Evolutionary conservation across 2,888 invertebrate genomes (phyloP), one percentile per base, ranked within the genome.

Genomic region (Drosophila infuscata): DNA sequence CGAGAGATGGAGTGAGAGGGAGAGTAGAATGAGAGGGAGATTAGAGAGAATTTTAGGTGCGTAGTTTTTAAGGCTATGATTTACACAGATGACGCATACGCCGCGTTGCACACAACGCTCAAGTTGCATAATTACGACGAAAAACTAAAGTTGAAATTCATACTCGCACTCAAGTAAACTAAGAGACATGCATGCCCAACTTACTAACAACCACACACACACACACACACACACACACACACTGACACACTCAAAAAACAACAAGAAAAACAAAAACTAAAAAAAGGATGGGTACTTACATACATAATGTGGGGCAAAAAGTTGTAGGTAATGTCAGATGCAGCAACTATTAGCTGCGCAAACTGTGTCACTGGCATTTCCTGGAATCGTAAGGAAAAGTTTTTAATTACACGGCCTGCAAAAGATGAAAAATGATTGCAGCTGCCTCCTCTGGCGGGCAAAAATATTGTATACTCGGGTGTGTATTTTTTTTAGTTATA

Each of bases 161-260:
- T 87, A 88, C 89, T 88, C 87, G 89, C 89, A 87, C 87, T 81
- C 79, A 84, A 87, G 81, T 81, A 87, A 88, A 84, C 80, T 72
- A 67, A 74, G 79, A 80, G 81, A 86, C 78, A 88, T 62, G 41
- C 64, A 72, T 64, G 41, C 46, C 53, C 56, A 70, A 61, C 64
- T 56, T 52, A 70, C 58, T 57, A 57, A 46, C 57, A 68, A n/a
- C 54, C 65, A 66, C 33, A 63, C 41, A 30, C 36, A 51, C 33
- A 65, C 41, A 62, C 58, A 66, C 57, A 65, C 66, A 64, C 51
- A 69, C 48, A 68, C 30, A 53, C 8, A 49, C 32, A 46, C 32
- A 64, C 57, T 64, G 9, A 67, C 61, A 65, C 65, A 65, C 46
- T 70, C 46, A 67, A 46, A 25, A 46, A 30, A 43, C 25, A 33